A percentile compares a stretch with the other conserved stretches of the same genome.
Conservation (phyloP, 2,113 vertebrate genomes). For the Etheostoma cragini region DNA sequence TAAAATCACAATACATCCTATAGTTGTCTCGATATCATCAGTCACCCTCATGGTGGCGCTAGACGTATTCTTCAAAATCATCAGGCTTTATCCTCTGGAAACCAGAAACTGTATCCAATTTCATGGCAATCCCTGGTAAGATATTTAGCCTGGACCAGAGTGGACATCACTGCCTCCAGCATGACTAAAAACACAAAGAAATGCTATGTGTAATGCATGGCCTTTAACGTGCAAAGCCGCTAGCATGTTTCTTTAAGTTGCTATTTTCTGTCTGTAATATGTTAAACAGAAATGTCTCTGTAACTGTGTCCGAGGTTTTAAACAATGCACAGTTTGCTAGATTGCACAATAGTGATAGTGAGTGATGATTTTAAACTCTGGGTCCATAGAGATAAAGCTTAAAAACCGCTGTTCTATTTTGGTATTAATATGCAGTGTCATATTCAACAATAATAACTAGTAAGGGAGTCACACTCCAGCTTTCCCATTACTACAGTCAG, state of each 20-base stretch:
- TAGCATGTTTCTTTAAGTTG: background rate
- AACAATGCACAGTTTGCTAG: slow-evolving; percentile 16
- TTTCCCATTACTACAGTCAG: background rate
- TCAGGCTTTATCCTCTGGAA: background rate
- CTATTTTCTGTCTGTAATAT: background rate
- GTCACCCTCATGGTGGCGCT: background rate
- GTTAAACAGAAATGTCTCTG: background rate
- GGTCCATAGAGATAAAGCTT: slow-evolving; percentile 48
- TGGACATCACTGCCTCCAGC: no score
- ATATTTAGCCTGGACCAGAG: background rate
- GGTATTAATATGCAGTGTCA: slow-evolving; percentile 36
- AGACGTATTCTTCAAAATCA: background rate
- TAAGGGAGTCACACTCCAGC: slow-evolving; percentile 44
- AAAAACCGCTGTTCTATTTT: slow-evolving; percentile 31
- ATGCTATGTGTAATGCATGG: background rate
- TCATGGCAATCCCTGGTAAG: background rate
- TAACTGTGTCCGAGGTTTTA: slow-evolving; percentile 2
- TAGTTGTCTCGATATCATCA: background rate
- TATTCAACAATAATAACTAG: slow-evolving; percentile 38
- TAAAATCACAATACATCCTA: no score
- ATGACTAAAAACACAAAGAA: background rate
- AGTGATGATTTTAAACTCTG: slow-evolving; percentile 40
- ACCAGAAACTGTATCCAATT: background rate
- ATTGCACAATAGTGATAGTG: slow-evolving; percentile 45
- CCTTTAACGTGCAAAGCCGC: background rate